phyloP scores from a whole-genome alignment of 2,797 vertebrate genomes.

The Pseudomugil tenellus region DNA sequence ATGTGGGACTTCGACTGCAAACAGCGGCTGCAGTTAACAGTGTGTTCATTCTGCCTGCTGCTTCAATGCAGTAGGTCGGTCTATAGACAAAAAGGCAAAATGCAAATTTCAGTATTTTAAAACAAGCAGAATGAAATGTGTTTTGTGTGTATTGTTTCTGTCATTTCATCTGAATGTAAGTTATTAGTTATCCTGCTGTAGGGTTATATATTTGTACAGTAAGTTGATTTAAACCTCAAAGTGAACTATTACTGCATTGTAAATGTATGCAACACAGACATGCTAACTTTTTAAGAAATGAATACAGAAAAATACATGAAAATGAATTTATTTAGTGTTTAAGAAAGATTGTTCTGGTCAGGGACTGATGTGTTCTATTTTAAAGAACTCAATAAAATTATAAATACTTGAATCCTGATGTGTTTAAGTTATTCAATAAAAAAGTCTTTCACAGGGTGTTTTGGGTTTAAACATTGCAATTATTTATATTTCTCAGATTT shows the following conservation, averaged over 20 bases:
- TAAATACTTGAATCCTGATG: slow-evolving; percentile 22
- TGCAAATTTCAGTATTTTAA: slow-evolving; percentile 46
- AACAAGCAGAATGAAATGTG: slow-evolving; percentile 20
- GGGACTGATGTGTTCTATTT: slow-evolving; percentile 69
- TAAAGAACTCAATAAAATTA: slow-evolving; percentile 74
- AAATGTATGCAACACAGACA: slow-evolving; percentile 77
- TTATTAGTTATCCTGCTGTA: slow-evolving; percentile 75
- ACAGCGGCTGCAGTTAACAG: not conserved
- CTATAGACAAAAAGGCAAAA: not conserved
- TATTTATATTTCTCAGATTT: too few relatives aligned
- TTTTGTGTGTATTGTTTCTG: slow-evolving; percentile 53
- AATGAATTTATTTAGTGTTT: slow-evolving; percentile 48
- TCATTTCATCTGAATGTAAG: slow-evolving; percentile 87
- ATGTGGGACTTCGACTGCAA: slow-evolving; percentile 32
- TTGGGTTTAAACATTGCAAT: too few relatives aligned
- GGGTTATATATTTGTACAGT: slow-evolving; percentile 67
- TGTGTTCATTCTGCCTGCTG: slow-evolving; percentile 8
- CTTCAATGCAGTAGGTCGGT: slow-evolving; percentile 8
- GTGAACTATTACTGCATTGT: slow-evolving; percentile 73
- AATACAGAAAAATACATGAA: slow-evolving; percentile 26
- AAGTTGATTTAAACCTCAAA: slow-evolving; percentile 70
- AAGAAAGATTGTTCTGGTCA: slow-evolving; percentile 60
- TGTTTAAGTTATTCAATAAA: not conserved
- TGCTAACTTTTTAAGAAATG: slow-evolving; percentile 56
- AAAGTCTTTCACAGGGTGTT: not conserved